Percentiles rank a stretch among this genome's conserved stretches.
Conservation (phyloP, 2,113 vertebrate genomes). For the Crypturellus undulatus region DNA sequence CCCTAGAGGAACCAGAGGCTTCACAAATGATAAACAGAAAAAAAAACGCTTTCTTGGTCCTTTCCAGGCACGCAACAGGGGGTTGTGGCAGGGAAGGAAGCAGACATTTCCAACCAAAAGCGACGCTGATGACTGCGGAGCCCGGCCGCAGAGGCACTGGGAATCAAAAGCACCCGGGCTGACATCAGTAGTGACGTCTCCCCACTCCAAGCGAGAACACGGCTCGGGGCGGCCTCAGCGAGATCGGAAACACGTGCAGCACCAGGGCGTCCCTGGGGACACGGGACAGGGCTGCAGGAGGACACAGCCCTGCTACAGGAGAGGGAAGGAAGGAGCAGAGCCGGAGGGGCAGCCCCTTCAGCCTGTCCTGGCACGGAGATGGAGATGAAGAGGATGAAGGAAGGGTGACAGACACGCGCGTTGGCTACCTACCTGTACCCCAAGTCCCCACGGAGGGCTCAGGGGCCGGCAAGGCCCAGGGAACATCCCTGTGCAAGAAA, state of each 20-base stretch:
- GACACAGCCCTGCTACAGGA: not conserved
- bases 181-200: accelerated
- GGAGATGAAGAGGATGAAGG: not conserved
- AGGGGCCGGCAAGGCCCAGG: not conserved
- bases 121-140: not conserved
- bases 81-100: not conserved
- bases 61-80: not conserved
- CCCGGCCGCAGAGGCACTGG: not conserved
- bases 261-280: not conserved
- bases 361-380: accelerated
- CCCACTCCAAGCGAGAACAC: not conserved
- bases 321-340: not conserved
- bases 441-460: not conserved
- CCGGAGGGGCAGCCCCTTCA: accelerated
- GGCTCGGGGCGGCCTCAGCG: accelerated
- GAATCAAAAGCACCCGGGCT: not conserved
- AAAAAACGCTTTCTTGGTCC: not conserved
- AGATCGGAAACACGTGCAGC: not conserved
- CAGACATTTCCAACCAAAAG: not conserved
- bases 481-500: not conserved
- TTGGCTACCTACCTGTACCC: not conserved
- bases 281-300: not conserved
- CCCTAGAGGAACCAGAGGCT: not conserved
- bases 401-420: not conserved
- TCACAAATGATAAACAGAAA: not conserved